phyloP scores from a whole-genome alignment of 1,140 invertebrate genomes.

The Bombus consobrinus region DNA sequence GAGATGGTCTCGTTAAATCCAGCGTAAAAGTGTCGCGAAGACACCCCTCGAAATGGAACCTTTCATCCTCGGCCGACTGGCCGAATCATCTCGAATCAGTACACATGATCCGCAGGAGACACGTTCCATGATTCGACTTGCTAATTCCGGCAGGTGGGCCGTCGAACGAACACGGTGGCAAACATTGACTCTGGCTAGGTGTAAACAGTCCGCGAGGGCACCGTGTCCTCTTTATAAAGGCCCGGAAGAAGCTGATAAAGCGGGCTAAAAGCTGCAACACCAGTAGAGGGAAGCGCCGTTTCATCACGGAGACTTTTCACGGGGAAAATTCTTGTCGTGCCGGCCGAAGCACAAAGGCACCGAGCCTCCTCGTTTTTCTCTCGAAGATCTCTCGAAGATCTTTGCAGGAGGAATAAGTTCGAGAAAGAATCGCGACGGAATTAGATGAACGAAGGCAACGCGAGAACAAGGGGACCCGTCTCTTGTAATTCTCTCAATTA shows the following conservation, averaged over 20 bases:
- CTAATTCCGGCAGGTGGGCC: constrained; percentile 62
- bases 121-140: constrained; percentile 55
- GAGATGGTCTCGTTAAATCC: not conserved
- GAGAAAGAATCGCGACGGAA: constrained; percentile 19
- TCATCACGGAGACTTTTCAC: constrained; percentile 25
- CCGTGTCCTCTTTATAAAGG: constrained; percentile 46
- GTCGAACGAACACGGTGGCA: constrained; percentile 27
- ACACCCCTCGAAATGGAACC: not conserved
- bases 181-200: constrained; percentile 60
- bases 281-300: no score
- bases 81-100: constrained; percentile 31
- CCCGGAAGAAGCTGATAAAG: constrained; percentile 40
- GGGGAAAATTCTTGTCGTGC: not conserved
- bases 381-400: not conserved
- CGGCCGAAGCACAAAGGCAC: not conserved
- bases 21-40: not conserved
- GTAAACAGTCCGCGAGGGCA: constrained; percentile 44
- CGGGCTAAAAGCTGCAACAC: not conserved
- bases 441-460: constrained; percentile 14
- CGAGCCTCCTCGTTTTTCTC: not conserved
- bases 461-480: constrained; percentile 32
- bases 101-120: constrained; percentile 16
- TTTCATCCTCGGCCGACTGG: constrained; percentile 22
- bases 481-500: constrained; percentile 49
- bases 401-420: not conserved